Evolutionary conservation across 2,113 vertebrate genomes (phyloP).

Genomic region (Mola mola): DNA sequence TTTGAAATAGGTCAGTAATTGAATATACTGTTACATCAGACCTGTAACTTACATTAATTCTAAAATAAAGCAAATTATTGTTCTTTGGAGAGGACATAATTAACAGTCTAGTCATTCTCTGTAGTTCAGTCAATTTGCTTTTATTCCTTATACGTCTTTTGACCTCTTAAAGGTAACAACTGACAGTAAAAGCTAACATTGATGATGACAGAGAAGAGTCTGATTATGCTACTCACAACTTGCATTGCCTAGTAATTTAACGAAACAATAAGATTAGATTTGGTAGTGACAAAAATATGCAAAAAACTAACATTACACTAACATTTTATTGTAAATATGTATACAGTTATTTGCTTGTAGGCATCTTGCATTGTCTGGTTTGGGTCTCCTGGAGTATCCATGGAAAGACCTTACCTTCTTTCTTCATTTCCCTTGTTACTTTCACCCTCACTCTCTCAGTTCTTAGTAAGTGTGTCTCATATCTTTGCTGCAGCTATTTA

Average conservation of each 20-base stretch:
- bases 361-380: neutral
- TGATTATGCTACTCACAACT: no score
- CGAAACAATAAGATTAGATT: no score
- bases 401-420: neutral
- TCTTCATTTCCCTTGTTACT: neutral
- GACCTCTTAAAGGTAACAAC: no score
- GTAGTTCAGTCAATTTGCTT: no score
- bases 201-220: no score
- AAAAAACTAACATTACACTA: no score
- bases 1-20: neutral
- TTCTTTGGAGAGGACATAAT: neutral
- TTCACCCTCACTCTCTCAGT: neutral
- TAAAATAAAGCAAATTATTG: neutral
- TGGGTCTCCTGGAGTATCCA: neutral
- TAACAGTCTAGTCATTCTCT: neutral
- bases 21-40: neutral
- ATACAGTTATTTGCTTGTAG: neutral
- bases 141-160: no score
- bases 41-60: neutral
- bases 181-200: no score
- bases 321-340: neutral
- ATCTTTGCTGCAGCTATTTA: conserved; percentile 58
- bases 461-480: conserved; percentile 4
- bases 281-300: no score
- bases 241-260: no score